Evolutionary conservation across 2,888 invertebrate species (phyloP).

Genomic region (Drosophila mulleri): DNA sequence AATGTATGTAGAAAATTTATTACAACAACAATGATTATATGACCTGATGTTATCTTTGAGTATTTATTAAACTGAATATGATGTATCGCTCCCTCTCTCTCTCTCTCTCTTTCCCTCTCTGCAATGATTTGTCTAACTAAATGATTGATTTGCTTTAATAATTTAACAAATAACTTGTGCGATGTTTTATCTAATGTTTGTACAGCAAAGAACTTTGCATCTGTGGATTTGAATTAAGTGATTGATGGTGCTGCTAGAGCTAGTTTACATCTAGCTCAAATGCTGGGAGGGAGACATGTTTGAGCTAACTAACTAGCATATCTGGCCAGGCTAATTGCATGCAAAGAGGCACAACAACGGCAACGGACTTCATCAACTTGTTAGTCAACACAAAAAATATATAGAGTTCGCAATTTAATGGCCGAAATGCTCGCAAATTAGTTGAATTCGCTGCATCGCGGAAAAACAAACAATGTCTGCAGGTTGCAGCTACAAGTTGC

Average conservation of each 20-base stretch:
- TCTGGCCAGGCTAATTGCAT: constrained; percentile 27
- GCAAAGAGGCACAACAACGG: constrained; percentile 9
- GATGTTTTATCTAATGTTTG: neutral
- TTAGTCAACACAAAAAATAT: constrained; percentile 5
- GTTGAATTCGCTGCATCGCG: constrained; percentile 24
- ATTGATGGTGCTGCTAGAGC: constrained; percentile 41
- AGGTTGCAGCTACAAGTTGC: constrained; percentile 18
- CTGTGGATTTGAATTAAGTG: constrained; percentile 14
- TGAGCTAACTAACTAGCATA: constrained; percentile 14
- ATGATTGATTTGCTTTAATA: constrained; percentile 34
- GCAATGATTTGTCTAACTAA: constrained; percentile 4
- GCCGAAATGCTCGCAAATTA: constrained; percentile 50
- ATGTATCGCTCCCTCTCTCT: neutral
- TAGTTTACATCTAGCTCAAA: constrained; percentile 10
- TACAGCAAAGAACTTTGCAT: constrained; percentile 7
- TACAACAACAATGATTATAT: neutral
- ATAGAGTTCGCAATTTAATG: constrained; percentile 47
- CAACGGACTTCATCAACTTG: constrained; percentile 19
- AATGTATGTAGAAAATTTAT: neutral
- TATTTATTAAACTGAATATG: neutral
- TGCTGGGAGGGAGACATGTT: constrained; percentile 21
- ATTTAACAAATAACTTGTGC: constrained; percentile 6
- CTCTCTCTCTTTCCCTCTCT: too few relatives aligned
- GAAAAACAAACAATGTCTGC: constrained; percentile 66
- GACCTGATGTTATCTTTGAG: too few relatives aligned